Base-by-base conservation (phyloP, 2,888 invertebrate genomes). In the Acanthopleura granulata region DNA sequence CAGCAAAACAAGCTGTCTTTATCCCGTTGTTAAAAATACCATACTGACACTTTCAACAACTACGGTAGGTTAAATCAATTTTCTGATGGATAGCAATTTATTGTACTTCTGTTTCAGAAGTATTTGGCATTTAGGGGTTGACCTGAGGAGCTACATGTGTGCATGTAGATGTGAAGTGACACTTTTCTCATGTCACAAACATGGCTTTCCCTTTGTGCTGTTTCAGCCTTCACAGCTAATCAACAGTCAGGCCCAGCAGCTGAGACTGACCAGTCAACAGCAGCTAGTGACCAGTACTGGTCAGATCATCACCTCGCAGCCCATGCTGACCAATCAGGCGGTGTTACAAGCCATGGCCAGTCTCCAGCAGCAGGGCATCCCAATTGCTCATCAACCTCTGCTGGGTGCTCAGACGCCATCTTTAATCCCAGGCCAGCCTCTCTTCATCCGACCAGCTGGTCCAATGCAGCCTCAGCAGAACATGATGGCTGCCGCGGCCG, bases 341-440 rank as follows among this genome's bases (percentile, higher is more conserved):
- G 81, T 88, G 74, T 77, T 89, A 61, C 86, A 87, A 77, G 86
- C 87, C 16, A 86, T 88, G 84, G 86, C 86, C 9, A 81, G 79
- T 70, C 81, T 83, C 16, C 84, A 83, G 62, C 85, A 83, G 72
- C 80, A 82, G 74, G 83, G 83, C 50, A 84, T 87, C 27, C 88
- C 85, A 62, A 82, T 80, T 14, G 78, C 85, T n/a, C 85, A 84
- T 71, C 85, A 85, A 62, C 83, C 84, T 22, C 77, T 87, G 73
- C 80, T 87, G 73, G 79, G 84, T 57, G 80, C 83, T 25, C 86
- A 29, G 85, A 82, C 49, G 83, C 87, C 57, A 79, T 80, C 78
- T 70, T 78, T 87, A 25, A 77, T 87, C 74, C 79, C 85, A 69
- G 86, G 87, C 49, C 89, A 89, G 77, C 86, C 86, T 1, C 78